These are phyloP conservation scores for Tokudaia tokunoshimensis DNA, from an alignment of 2,797 vertebrate genomes.

Conservation along the genomic window DNA sequence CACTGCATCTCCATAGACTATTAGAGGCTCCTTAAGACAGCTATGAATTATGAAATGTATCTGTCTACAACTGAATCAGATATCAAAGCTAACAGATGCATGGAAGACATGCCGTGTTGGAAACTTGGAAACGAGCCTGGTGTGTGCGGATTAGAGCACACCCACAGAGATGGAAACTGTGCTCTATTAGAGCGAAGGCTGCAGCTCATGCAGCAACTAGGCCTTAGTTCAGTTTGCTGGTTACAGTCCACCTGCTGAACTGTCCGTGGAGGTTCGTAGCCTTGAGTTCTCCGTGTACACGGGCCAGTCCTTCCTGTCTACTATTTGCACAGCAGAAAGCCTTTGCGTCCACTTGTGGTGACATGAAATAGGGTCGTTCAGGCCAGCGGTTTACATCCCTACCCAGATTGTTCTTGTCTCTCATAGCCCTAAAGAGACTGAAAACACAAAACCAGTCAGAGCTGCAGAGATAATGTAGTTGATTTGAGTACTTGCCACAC, in stretches of 20 bases:
- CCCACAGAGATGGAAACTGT: not conserved
- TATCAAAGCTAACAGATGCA: constrained; percentile 38
- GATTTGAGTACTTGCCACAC: too few relatives aligned
- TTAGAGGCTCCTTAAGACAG: constrained; percentile 8
- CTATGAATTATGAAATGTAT: constrained; percentile 1
- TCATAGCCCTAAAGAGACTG: constrained; percentile 30
- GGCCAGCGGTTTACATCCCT: not conserved
- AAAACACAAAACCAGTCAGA: too few relatives aligned
- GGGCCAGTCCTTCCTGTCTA: not conserved
- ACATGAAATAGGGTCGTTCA: not conserved
- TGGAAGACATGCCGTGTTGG: constrained; percentile 50
- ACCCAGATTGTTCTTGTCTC: constrained; percentile 4
- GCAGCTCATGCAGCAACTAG: not conserved
- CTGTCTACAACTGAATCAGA: constrained; percentile 2
- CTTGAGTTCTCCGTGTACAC: not conserved
- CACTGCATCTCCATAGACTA: not conserved
- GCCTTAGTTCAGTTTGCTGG: not conserved
- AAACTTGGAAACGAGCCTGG: constrained; percentile 26
- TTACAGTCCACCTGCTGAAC: not conserved
- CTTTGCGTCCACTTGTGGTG: not conserved
- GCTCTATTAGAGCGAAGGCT: not conserved
- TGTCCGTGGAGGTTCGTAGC: not conserved
- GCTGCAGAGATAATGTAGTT: not conserved
- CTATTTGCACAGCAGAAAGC: constrained; percentile 32
- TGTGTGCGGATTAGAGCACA: constrained; percentile 32